Evolutionary conservation across 2,113 vertebrate genomes (phyloP), one percentile per base, ranked within the genome.

Genomic region (Callocephalon fimbriatum): DNA sequence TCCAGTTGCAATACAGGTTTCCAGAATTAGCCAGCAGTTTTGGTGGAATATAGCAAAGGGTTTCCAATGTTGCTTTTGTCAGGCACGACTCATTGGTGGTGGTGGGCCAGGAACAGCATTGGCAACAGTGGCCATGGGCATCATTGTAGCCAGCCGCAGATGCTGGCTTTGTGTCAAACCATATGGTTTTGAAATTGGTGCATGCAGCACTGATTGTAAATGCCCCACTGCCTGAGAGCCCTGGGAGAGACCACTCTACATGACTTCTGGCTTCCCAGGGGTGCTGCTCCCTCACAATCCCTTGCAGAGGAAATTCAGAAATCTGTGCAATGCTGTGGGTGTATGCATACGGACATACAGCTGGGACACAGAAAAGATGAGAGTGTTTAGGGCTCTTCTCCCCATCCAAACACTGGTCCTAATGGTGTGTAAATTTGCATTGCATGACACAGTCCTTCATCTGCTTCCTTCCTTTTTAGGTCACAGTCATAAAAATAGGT

Each of bases 181-280:
- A 3, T 23, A 13, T 0, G 1, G 9, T 66, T 84, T 61, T 48
- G 31, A 58, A 19, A 19, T 11, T 47, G 48, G 40, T 76, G 29
- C 17, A 12, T 47, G 26, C n/a, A 54, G 59, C 73, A 56, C 26
- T 0, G 0, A 44, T 21, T 35, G 23, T 44, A 27, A 0, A 0
- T 82, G 27, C 16, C 27, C 32, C 0, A 0, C 65, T 62, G 25
- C 50, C 56, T 32, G 74, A 88, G n/a, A 56, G 26, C 50, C 54
- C 42, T 63, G 50, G 19, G 27, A 81, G 12, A 32, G n/a, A 62
- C 3, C 0, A 0, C 74, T 65, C 45, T 45, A 62, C 54, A 4
- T 2, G 8, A 13, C 15, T 31, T 6, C 74, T 38, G 65, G 26
- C 44, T 73, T 90, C 45, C 37, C 40, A 32, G 27, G 10, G 2